Conservation (phyloP, 2,797 vertebrate genomes). For the Helicolenus hilgendorfi region DNA sequence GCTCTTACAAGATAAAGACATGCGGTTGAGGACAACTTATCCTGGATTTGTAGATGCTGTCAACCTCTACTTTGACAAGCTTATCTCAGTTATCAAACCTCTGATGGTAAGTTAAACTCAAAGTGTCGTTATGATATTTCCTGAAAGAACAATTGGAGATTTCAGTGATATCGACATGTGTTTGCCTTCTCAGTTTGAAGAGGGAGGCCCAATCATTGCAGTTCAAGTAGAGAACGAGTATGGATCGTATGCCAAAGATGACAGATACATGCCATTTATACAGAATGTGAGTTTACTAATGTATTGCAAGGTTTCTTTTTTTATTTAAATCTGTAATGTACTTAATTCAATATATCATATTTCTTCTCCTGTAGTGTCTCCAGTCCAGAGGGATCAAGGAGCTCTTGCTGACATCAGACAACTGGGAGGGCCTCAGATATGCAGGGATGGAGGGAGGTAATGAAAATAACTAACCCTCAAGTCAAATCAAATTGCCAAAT, state of each 20-base stretch:
- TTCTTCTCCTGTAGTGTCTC: conserved; percentile 86
- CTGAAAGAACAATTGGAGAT: background rate
- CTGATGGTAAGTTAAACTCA: conserved; percentile 89
- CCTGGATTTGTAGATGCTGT: conserved; percentile 91
- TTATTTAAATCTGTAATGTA: background rate
- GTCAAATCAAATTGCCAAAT: background rate
- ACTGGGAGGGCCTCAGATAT: conserved; percentile 87
- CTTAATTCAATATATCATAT: background rate
- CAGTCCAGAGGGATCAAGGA: conserved; percentile 92
- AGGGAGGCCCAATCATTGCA: conserved; percentile 95
- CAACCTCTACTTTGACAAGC: conserved; percentile 92
- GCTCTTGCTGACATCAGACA: conserved; percentile 94
- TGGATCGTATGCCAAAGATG: conserved; percentile 94
- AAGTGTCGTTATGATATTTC: background rate
- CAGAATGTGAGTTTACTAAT: conserved; percentile 86
- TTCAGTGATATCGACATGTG: background rate
- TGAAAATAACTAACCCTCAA: background rate
- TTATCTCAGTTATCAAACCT: conserved; percentile 88
- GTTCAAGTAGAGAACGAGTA: conserved; percentile 97
- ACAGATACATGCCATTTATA: conserved; percentile 92
- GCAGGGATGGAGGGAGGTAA: conserved; percentile 93
- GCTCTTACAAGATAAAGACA: conserved; percentile 92
- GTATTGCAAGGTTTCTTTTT: background rate
- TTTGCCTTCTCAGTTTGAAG: conserved; percentile 89
- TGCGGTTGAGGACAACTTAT: conserved; percentile 93